These are phyloP conservation scores for Helicoverpa assulta DNA, from an alignment of 2,888 invertebrate genomes.

Conservation along the genomic window DNA sequence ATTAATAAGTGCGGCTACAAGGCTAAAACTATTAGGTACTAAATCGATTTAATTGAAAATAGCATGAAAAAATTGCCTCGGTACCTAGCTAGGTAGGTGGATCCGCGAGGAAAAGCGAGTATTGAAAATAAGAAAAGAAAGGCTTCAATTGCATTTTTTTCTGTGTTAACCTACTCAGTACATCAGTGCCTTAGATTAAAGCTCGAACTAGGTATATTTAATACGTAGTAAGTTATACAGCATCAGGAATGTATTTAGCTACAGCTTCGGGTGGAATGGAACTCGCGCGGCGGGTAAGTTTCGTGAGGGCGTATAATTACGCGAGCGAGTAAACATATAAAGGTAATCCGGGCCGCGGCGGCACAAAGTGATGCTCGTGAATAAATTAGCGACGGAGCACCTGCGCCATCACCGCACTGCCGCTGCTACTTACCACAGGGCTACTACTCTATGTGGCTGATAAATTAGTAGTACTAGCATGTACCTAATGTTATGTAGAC, in stretches of 20 bases:
- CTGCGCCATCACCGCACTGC: slow-evolving; percentile 83
- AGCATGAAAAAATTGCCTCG: too few species aligned
- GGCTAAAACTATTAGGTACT: too few species aligned
- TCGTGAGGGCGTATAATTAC: slow-evolving; percentile 89
- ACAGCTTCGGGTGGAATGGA: slow-evolving; percentile 44
- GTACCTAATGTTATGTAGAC: too few species aligned
- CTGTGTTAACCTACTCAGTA: too few species aligned
- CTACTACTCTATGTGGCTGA: slow-evolving; percentile 49
- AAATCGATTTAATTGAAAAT: too few species aligned
- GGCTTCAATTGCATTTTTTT: too few species aligned
- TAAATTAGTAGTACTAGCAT: neutral
- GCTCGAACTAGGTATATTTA: too few species aligned
- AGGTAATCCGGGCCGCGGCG: slow-evolving; percentile 89
- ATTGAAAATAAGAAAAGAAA: too few species aligned
- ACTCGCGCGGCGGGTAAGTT: slow-evolving; percentile 76
- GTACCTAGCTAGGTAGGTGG: too few species aligned
- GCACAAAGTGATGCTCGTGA: slow-evolving; percentile 89
- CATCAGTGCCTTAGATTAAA: too few species aligned
- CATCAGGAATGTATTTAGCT: slow-evolving; percentile 38
- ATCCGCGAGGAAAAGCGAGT: too few species aligned
- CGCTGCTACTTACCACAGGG: slow-evolving; percentile 67
- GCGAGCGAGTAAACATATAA: slow-evolving; percentile 89
- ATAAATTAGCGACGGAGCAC: slow-evolving; percentile 86
- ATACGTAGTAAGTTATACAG: slow-evolving; percentile 20
- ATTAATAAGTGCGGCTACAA: too few species aligned